Evolutionary conservation across 2,888 invertebrate species (phyloP), one percentile per base, ranked within the genome.

Genomic region (Drosophila histrio): DNA sequence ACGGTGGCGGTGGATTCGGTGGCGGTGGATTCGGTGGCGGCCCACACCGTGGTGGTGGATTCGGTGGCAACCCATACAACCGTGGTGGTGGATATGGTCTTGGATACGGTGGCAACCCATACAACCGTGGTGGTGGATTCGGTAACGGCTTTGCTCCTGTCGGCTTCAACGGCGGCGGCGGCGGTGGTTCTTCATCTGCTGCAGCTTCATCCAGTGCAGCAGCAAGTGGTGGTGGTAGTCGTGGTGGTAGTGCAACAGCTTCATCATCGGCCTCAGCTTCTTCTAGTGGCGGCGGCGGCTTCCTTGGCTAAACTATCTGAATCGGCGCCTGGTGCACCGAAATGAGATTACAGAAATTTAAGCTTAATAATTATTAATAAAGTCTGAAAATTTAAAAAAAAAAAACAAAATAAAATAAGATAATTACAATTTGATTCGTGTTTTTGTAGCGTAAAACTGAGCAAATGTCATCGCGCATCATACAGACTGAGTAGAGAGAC

Each of bases 131-230:
- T 9, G 43, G 43, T 7, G 22, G 39, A 11, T 32, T 39, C 26
- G 30, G 34, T 3, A 46, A 58, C 6, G 62, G 69, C 1, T 43
- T 49, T 11, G 43, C n/a, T n/a, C n/a, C n/a, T n/a, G n/a, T n/a
- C 11, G 49, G 49, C 6, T 32, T 22, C n/a, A 9, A 11, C 9
- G 50, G 61, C 8, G 63, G 67, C 9, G 59, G 65, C 1, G 69
- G 71, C 2, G 58, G 60, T 21, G 47, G 61, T 6, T 32, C 58
- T 8, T 11, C 64, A 2, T 52, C 68, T 7, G 50, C 75, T 0
- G 56, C 76, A 13, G 50, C 76, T 1, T 54, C 72, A 0, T 13
- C 76, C 2, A 56, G 65, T 30, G 47, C 75, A 19, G 19, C 57
- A 17, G 41, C 57, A 5, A 39, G 30, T 36, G 57, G 60, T 8